Evolutionary conservation across 2,888 invertebrate genomes (phyloP), one percentile per base, ranked within the genome.

Genomic region (Agrotis ipsilon): DNA sequence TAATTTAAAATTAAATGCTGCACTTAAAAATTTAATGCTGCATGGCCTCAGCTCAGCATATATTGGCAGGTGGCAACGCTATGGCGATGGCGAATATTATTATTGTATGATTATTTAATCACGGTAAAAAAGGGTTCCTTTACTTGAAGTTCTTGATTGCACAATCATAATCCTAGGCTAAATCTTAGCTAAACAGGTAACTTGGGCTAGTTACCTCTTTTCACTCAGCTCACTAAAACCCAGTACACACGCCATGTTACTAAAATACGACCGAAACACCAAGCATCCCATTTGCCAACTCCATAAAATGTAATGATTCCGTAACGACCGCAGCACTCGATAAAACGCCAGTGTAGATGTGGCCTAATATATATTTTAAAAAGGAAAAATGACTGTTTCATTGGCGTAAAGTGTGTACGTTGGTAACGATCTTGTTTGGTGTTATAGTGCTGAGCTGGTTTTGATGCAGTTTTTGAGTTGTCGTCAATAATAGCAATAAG

Each of bases 261-360:
- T 71, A 55, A 80, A 76, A 71, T 71, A 71, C 52, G 63, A 48
- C 65, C 52, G 57, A 54, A 72, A 78, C 69, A 78, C 78, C 76
- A 82, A 75, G 83, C 72, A 59, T 74, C 72, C 88, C 89, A 89
- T 90, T 90, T 87, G 78, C 78, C 78, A 68, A 48, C 68, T 73
- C 84, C 89, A 86, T 92, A 90, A 92, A 91, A 91, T 81, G 87
- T 87, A 89, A 91, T 86, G 91, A 86, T 85, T 82, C 68, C 75
- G 66, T 76, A 81, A 81, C 84, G 83, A 87, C 78, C 71, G 62
- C 24, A 71, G 68, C 70, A 79, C 79, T 80, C 87, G 80, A 86
- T 87, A 87, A 82, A 85, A 73, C 67, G 81, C 66, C 82, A 81
- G 80, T 86, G 82, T 81, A 83, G 86, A 87, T 86, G 83, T 73